A percentile compares a stretch with the other conserved stretches of the same genome.
phyloP scores from a whole-genome alignment of 2,113 vertebrate species.

The Puma concolor region DNA sequence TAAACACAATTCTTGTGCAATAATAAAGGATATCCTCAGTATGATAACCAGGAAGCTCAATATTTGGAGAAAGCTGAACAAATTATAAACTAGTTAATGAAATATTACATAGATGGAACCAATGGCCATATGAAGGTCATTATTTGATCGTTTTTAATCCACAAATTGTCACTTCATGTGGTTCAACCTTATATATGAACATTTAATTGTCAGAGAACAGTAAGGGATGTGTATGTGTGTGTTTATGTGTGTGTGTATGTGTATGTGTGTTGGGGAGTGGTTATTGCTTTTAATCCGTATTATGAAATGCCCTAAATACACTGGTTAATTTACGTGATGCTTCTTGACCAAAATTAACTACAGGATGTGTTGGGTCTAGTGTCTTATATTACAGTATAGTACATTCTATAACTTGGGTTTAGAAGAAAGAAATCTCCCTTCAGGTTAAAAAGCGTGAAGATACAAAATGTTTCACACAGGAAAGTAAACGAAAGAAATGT shows the following conservation, averaged over 20 bases:
- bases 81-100: slow-evolving; percentile 10
- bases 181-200: slow-evolving; percentile 11
- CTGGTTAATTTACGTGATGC: slow-evolving; percentile 30
- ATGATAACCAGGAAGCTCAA: slow-evolving; percentile 51
- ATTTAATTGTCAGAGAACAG: slow-evolving; percentile 10
- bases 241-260: neutral
- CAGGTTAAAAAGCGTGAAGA: slow-evolving; percentile 49
- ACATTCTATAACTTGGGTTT: neutral
- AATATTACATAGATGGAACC: neutral
- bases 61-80: slow-evolving; percentile 42
- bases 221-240: neutral
- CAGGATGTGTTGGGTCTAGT: neutral
- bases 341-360: slow-evolving; percentile 48
- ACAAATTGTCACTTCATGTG: neutral
- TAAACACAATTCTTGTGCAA: neutral
- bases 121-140: neutral
- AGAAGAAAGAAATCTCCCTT: slow-evolving; percentile 26
- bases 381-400: neutral
- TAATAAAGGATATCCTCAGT: slow-evolving; percentile 42
- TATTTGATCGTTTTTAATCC: slow-evolving; percentile 9
- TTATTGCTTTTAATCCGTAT: slow-evolving; percentile 24
- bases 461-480: slow-evolving; percentile 58
- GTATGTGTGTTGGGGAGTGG: neutral
- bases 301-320: slow-evolving; percentile 48
- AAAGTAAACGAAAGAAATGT: slow-evolving; percentile 52